A percentile compares a stretch with the other conserved stretches of the same genome.
Conservation (phyloP, 2,113 vertebrate genomes). For the Thunnus maccoyii region DNA sequence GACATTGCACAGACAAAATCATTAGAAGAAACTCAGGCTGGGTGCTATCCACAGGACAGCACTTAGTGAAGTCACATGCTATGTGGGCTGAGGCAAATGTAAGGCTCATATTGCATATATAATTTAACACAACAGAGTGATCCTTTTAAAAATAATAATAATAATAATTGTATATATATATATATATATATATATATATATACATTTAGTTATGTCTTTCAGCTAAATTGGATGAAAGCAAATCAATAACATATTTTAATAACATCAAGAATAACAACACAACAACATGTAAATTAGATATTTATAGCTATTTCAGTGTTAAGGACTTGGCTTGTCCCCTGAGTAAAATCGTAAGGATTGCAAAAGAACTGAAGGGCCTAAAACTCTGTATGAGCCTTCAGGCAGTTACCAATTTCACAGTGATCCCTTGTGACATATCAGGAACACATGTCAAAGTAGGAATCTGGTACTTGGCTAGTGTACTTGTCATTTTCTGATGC, state of each 20-base stretch:
- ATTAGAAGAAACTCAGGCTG: background rate
- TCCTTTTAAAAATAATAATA: too few species aligned
- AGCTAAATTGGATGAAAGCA: background rate
- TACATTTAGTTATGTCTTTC: background rate
- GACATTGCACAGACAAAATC: slow-evolving; percentile 39
- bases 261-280: background rate
- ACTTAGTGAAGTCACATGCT: background rate
- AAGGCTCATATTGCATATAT: background rate
- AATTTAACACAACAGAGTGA: too few species aligned
- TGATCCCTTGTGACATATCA: background rate
- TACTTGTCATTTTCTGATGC: background rate
- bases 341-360: background rate
- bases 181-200: too few species aligned
- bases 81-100: background rate
- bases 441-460: background rate
- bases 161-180: too few species aligned
- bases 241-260: background rate
- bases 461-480: background rate
- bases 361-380: background rate
- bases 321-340: background rate
- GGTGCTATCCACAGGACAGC: too few species aligned
- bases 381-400: background rate
- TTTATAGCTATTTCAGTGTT: background rate
- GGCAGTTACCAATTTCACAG: background rate
- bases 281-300: background rate